Conservation (phyloP, 2,888 invertebrate species). For the Chaitophorus viminalis region DNA sequence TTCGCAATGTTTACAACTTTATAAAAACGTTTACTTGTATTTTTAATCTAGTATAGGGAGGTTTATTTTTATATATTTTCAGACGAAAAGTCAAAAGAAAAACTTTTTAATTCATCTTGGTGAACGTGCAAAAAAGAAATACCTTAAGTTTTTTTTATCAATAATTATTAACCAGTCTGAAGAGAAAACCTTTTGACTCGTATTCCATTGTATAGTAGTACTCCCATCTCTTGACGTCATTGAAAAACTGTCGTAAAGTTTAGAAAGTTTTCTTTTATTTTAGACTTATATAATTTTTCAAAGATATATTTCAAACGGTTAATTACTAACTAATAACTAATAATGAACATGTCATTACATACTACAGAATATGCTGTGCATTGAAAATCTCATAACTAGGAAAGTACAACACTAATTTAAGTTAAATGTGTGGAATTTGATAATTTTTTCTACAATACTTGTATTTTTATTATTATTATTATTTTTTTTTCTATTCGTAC, state of each 20-base stretch:
- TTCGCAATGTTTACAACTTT: background rate
- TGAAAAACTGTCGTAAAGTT: background rate
- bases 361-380: too few relatives aligned
- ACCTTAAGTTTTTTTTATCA: constrained; percentile 16
- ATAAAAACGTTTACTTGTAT: background rate
- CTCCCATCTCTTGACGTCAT: background rate
- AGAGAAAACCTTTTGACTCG: background rate
- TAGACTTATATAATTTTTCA: background rate
- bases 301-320: too few relatives aligned
- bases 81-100: constrained; percentile 38
- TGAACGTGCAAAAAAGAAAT: background rate
- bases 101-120: constrained; percentile 42
- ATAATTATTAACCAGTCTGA: constrained; percentile 21
- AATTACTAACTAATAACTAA: too few relatives aligned
- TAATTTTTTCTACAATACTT: too few relatives aligned
- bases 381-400: too few relatives aligned
- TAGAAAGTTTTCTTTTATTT: background rate
- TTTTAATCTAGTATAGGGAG: background rate
- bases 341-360: too few relatives aligned
- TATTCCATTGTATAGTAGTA: background rate
- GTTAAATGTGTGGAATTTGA: too few relatives aligned
- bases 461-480: too few relatives aligned
- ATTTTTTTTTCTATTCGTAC: too few relatives aligned
- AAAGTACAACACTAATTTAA: too few relatives aligned
- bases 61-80: background rate